phyloP scores from a whole-genome alignment of 2,113 vertebrate genomes.

The Eonycteris spelaea region DNA sequence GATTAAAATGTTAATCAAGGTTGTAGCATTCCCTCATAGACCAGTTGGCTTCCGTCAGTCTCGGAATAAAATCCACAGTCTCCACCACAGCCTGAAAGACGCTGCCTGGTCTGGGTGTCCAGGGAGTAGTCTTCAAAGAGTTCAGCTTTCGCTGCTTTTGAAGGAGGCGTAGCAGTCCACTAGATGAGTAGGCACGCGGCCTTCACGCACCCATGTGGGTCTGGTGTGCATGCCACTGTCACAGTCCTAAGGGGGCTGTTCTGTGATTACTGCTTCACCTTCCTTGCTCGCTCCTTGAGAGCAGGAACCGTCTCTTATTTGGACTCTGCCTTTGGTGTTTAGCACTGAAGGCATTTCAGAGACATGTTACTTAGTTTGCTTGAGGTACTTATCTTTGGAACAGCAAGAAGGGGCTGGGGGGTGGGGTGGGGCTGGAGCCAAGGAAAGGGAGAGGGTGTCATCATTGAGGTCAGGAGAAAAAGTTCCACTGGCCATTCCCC shows the following conservation, averaged over 20 bases:
- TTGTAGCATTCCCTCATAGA: background rate
- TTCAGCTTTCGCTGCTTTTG: background rate
- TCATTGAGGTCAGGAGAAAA: background rate
- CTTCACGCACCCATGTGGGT: background rate
- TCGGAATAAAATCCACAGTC: background rate
- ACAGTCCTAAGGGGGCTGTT: too few relatives aligned
- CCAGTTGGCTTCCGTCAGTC: background rate
- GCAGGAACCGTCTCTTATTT: background rate
- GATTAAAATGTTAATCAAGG: background rate
- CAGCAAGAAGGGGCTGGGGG: background rate
- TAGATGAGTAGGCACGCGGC: background rate
- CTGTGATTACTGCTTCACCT: background rate
- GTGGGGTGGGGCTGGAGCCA: background rate
- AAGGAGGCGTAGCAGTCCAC: background rate
- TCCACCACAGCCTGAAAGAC: background rate
- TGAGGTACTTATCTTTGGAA: background rate
- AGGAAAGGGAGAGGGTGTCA: background rate
- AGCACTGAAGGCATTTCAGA: background rate
- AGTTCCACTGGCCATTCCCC: background rate
- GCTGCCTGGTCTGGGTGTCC: background rate
- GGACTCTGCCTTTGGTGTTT: background rate
- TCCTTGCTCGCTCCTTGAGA: background rate
- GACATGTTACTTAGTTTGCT: background rate
- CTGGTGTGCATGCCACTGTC: background rate
- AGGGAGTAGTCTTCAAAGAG: background rate